A percentile compares a stretch with the other conserved stretches of the same genome.
These are phyloP conservation scores for Gymnocephalus cernua DNA, from an alignment of 2,113 vertebrate species.

Conservation along the genomic window DNA sequence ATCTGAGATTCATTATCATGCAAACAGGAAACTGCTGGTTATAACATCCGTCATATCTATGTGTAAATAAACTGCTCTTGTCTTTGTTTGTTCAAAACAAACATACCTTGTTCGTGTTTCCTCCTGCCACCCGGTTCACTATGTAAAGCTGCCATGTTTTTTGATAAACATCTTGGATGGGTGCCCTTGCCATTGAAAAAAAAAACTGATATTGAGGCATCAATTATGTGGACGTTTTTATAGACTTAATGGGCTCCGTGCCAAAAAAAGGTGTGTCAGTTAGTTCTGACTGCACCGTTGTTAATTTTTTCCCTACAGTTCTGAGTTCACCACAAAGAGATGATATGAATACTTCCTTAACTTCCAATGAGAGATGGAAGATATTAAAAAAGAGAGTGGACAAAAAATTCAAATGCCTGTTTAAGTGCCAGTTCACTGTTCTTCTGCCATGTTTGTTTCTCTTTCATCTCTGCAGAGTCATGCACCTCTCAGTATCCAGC, in stretches of 20 bases:
- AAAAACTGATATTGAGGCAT: constrained; percentile 77
- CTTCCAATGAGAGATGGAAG: constrained; percentile 61
- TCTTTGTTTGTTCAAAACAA: constrained; percentile 73
- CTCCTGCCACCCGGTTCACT: constrained; percentile 54
- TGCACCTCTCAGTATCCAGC: constrained; percentile 1
- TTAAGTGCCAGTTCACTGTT: constrained; percentile 32
- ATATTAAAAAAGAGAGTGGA: constrained; percentile 41
- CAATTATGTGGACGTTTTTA: constrained; percentile 81
- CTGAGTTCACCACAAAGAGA: constrained; percentile 67
- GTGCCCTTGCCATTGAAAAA: constrained; percentile 65
- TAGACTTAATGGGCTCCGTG: constrained; percentile 69
- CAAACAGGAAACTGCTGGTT: constrained; percentile 59
- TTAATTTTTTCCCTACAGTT: constrained; percentile 74
- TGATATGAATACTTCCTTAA: constrained; percentile 61
- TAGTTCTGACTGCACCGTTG: constrained; percentile 68
- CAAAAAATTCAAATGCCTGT: background rate
- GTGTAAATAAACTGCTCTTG: constrained; percentile 72
- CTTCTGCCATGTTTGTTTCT: constrained; percentile 36
- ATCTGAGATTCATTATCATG: constrained; percentile 36
- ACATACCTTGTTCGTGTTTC: constrained; percentile 63
- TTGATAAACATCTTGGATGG: constrained; percentile 74
- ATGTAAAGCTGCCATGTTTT: constrained; percentile 64
- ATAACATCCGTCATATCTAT: constrained; percentile 56
- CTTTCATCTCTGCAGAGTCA: constrained; percentile 43
- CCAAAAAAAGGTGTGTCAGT: constrained; percentile 81